A percentile compares a stretch with the other conserved stretches of the same genome.
These are phyloP conservation scores for Bombus soroeensis DNA, from an alignment of 1,140 invertebrate genomes.

Conservation along the genomic window DNA sequence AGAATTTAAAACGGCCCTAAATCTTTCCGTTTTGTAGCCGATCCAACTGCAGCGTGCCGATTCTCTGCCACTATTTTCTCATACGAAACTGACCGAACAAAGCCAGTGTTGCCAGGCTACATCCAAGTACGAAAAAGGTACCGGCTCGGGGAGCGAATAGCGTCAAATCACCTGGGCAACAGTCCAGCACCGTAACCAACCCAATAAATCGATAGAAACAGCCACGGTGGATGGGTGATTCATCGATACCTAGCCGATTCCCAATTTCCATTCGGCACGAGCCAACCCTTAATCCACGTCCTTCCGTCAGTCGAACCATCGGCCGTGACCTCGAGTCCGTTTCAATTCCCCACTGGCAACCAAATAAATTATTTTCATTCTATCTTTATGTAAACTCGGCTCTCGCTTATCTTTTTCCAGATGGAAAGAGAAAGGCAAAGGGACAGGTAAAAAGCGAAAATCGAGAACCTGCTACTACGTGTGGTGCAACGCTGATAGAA, in stretches of 20 bases:
- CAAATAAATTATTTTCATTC: slow-evolving; percentile 77
- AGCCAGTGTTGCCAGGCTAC: slow-evolving; percentile 37
- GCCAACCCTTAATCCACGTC: slow-evolving; percentile 73
- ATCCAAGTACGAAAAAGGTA: slow-evolving; percentile 29
- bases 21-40: slow-evolving; percentile 33
- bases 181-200: slow-evolving; percentile 67
- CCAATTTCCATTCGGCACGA: slow-evolving; percentile 76
- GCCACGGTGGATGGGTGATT: slow-evolving; percentile 60
- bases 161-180: slow-evolving; percentile 76
- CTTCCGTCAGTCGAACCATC: slow-evolving; percentile 69
- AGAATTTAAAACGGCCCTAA: slow-evolving; percentile 40
- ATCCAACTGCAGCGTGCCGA: slow-evolving; percentile 19
- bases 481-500: not conserved
- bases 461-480: not conserved
- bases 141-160: slow-evolving; percentile 37
- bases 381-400: slow-evolving; percentile 60
- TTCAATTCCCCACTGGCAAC: slow-evolving; percentile 71
- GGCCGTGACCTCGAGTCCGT: slow-evolving; percentile 75
- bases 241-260: slow-evolving; percentile 73
- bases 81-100: slow-evolving; percentile 44
- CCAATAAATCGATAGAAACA: slow-evolving; percentile 75
- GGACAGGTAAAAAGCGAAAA: not conserved
- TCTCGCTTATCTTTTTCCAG: not conserved
- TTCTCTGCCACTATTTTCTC: slow-evolving; percentile 31
- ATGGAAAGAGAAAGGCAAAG: not conserved